Evolutionary conservation across 2,888 invertebrate genomes (phyloP).

Genomic region (Synanthedon vespiformis): DNA sequence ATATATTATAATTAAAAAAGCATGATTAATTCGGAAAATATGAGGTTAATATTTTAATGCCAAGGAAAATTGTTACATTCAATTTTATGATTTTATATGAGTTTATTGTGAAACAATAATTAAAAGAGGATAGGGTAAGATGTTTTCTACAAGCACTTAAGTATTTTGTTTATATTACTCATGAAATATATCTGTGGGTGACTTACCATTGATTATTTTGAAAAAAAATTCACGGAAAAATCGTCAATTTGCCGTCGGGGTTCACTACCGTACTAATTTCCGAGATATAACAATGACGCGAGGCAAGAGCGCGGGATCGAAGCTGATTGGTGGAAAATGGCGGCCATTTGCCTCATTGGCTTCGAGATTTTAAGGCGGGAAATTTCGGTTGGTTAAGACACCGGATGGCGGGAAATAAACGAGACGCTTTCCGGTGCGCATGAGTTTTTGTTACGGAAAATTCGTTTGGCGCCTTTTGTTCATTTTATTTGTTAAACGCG

Average conservation of each 20-base stretch:
- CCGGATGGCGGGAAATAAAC: conserved; percentile 65
- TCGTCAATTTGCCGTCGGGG: conserved; percentile 63
- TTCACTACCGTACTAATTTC: conserved; percentile 68
- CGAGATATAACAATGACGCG: conserved; percentile 68
- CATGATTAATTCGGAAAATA: too few species aligned
- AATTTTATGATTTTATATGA: neutral
- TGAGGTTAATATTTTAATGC: too few species aligned
- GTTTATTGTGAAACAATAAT: too few species aligned
- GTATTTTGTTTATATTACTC: too few species aligned
- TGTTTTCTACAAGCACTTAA: too few species aligned
- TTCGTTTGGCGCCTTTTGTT: conserved; percentile 49
- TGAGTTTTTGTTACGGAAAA: conserved; percentile 57
- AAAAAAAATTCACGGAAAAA: conserved; percentile 49
- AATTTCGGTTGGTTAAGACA: conserved; percentile 66
- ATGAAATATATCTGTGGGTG: too few species aligned
- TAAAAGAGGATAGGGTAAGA: too few species aligned
- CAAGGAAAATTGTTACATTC: neutral
- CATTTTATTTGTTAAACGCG: neutral
- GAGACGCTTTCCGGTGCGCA: conserved; percentile 56
- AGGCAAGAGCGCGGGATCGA: conserved; percentile 65
- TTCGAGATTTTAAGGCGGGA: conserved; percentile 53
- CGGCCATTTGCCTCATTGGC: conserved; percentile 57
- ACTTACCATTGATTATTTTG: conserved; percentile 45
- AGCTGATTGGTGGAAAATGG: conserved; percentile 61
- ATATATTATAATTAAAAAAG: too few species aligned